Conservation (phyloP, 2,113 vertebrate genomes). For the Rhinogobius similis region DNA sequence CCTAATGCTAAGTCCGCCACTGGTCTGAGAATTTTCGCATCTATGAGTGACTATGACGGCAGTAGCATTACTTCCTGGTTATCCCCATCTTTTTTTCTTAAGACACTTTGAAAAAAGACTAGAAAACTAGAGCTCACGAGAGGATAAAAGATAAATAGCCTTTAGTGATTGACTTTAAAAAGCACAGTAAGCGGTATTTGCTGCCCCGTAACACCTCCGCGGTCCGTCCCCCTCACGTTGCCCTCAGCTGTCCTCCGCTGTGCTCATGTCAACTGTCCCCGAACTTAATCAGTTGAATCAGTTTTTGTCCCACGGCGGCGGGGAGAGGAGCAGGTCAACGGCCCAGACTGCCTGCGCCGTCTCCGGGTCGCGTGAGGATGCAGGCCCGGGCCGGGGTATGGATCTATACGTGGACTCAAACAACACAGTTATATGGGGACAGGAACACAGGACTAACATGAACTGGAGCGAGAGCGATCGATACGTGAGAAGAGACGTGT, state of each 20-base stretch:
- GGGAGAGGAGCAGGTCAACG: constrained; percentile 42
- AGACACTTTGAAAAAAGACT: neutral
- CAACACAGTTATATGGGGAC: constrained; percentile 4
- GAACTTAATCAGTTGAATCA: neutral
- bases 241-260: neutral
- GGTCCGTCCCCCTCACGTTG: no score
- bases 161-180: no score
- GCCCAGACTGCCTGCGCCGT: constrained; percentile 30
- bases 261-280: neutral
- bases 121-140: neutral
- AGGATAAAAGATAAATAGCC: no score
- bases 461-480: constrained; percentile 13
- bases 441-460: no score
- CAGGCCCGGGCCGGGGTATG: constrained; percentile 7
- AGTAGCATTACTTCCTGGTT: no score
- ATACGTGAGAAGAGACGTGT: neutral
- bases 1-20: no score
- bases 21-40: no score
- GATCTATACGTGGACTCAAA: constrained; percentile 31
- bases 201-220: no score
- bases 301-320: constrained; percentile 6
- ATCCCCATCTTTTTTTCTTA: no score
- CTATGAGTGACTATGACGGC: no score
- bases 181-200: no score
- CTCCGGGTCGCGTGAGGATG: constrained; percentile 25